Percentiles rank a stretch among this genome's conserved stretches.
phyloP scores from a whole-genome alignment of 2,113 vertebrate genomes.

The Genyomyrus donnyi region DNA sequence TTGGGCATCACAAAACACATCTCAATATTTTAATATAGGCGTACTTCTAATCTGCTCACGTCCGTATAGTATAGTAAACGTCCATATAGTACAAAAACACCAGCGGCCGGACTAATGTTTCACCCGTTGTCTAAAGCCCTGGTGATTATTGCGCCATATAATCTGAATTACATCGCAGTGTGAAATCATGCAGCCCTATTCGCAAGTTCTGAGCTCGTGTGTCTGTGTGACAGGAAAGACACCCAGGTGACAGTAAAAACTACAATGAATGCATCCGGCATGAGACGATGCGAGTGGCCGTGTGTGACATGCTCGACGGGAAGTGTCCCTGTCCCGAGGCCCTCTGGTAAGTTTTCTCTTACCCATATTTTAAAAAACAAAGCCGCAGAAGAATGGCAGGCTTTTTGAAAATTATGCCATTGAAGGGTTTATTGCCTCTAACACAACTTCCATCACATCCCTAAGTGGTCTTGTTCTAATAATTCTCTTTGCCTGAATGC shows the following conservation, averaged over 20 bases:
- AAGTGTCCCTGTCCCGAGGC: conserved; percentile 89
- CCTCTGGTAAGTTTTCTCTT: conserved; percentile 64
- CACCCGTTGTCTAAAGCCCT: too few relatives aligned
- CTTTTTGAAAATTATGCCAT: neutral
- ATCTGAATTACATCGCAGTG: too few relatives aligned
- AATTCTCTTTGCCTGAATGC: neutral
- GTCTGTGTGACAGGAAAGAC: conserved; percentile 73
- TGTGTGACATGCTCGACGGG: conserved; percentile 97
- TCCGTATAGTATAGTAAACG: too few relatives aligned
- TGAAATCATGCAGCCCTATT: too few relatives aligned
- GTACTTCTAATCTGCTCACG: too few relatives aligned
- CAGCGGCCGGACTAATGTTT: too few relatives aligned
- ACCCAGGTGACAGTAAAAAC: conserved; percentile 96
- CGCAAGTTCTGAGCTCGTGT: neutral
- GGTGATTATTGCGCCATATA: too few relatives aligned
- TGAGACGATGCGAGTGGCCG: conserved; percentile 90
- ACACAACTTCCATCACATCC: neutral
- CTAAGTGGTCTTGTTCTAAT: neutral
- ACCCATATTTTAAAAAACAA: neutral
- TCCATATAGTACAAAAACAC: too few relatives aligned
- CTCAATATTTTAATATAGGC: too few relatives aligned
- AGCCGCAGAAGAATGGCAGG: neutral
- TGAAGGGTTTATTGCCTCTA: neutral
- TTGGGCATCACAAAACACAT: too few relatives aligned
- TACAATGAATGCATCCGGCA: conserved; percentile 98